Percentiles rank a stretch among this genome's conserved stretches.
phyloP scores from a whole-genome alignment of 2,888 invertebrate genomes.

The Morpho achilles region DNA sequence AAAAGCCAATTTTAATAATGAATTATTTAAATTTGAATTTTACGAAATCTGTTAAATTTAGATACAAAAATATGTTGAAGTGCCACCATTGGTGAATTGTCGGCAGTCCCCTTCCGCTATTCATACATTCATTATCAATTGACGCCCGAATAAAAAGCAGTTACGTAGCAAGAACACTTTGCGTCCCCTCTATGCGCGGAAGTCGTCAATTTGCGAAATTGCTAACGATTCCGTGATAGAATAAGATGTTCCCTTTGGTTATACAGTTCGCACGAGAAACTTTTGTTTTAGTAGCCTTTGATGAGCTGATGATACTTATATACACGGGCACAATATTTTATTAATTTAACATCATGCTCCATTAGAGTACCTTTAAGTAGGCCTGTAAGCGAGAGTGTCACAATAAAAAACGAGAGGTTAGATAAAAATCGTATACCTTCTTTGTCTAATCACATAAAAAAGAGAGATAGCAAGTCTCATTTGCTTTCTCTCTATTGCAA shows the following conservation, averaged over 20 bases:
- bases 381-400: no score
- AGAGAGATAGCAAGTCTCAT: no score
- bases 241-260: conserved; percentile 28
- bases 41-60: neutral
- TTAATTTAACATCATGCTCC: no score
- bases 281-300: conserved; percentile 1
- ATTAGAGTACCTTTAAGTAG: no score
- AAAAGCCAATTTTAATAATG: no score
- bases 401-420: no score
- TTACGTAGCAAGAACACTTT: conserved; percentile 46
- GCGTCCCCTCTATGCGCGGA: conserved; percentile 52
- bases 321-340: no score
- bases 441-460: no score
- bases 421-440: no score
- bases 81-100: conserved; percentile 19
- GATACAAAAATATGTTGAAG: neutral
- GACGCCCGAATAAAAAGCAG: conserved; percentile 43
- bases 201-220: conserved; percentile 64
- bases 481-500: no score
- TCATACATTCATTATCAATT: conserved; percentile 41
- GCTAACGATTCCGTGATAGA: conserved; percentile 39
- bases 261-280: conserved; percentile 23
- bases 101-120: conserved; percentile 33
- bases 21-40: neutral
- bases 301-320: no score